Conservation (phyloP, 2,888 invertebrate species). For the Himalopsyche kuldschensis region DNA sequence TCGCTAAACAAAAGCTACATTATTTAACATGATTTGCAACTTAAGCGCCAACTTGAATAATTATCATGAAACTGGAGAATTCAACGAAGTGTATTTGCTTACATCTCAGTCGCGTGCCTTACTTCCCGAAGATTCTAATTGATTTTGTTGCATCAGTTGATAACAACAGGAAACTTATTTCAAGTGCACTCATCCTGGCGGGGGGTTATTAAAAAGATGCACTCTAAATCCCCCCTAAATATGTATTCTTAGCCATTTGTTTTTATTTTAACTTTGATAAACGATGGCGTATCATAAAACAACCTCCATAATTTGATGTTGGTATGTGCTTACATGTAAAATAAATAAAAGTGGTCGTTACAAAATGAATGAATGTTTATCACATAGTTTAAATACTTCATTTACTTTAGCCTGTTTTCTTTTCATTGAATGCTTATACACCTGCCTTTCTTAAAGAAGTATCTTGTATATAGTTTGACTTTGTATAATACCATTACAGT, state of each 20-base stretch:
- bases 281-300: neutral
- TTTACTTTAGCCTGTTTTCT: too few species aligned
- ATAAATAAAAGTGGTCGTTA: neutral
- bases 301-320: neutral
- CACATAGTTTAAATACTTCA: too few species aligned
- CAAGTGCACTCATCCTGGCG: neutral
- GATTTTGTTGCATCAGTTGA: neutral
- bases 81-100: neutral
- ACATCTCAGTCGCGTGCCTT: neutral
- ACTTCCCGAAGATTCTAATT: neutral
- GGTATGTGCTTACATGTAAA: neutral
- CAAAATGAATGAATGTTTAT: too few species aligned
- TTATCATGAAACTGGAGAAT: neutral
- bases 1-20: neutral
- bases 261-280: neutral
- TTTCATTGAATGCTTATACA: too few species aligned
- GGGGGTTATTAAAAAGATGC: neutral
- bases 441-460: too few species aligned
- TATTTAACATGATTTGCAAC: slow-evolving; percentile 5
- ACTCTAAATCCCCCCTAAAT: neutral
- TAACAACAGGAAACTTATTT: neutral
- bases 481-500: too few species aligned
- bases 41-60: neutral
- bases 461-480: too few species aligned
- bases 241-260: neutral